These are phyloP conservation scores for Rutpela maculata DNA, from an alignment of 2,888 invertebrate genomes.

Conservation along the genomic window DNA sequence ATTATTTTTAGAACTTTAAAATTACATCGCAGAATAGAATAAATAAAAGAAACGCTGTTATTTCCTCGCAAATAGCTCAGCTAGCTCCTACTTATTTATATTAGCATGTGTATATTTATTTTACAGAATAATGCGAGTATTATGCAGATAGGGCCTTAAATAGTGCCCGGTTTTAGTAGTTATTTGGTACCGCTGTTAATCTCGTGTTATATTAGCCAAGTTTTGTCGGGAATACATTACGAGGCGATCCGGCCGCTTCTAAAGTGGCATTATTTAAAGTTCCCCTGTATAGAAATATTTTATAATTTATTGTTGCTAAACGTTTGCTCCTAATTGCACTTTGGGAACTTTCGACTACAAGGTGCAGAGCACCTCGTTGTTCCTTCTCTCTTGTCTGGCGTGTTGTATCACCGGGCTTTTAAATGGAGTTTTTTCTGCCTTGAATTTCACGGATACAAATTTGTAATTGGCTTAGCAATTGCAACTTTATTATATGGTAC, in stretches of 20 bases:
- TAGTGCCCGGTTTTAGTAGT: conserved; percentile 51
- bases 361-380: conserved; percentile 38
- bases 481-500: no score
- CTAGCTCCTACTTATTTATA: conserved; percentile 18
- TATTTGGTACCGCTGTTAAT: conserved; percentile 69
- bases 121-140: conserved; percentile 48
- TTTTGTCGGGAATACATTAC: conserved; percentile 69
- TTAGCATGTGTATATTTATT: conserved; percentile 30
- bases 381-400: conserved; percentile 7
- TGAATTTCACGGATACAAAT: no score
- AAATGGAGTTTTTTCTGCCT: not conserved
- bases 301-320: conserved; percentile 71
- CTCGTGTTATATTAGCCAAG: conserved; percentile 71
- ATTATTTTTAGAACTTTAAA: conserved; percentile 2
- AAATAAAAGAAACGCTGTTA: not conserved
- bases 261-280: conserved; percentile 71
- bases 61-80: conserved; percentile 1
- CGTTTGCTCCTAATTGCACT: conserved; percentile 72
- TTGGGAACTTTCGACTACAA: conserved; percentile 60
- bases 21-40: not conserved
- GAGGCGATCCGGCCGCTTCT: conserved; percentile 45
- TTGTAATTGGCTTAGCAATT: no score
- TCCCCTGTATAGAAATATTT: conserved; percentile 70
- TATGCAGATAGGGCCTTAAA: conserved; percentile 54
- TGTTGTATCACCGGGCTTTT: not conserved